Evolutionary conservation across 2,797 vertebrate species (phyloP).

Genomic region (Sebastes jordani): DNA sequence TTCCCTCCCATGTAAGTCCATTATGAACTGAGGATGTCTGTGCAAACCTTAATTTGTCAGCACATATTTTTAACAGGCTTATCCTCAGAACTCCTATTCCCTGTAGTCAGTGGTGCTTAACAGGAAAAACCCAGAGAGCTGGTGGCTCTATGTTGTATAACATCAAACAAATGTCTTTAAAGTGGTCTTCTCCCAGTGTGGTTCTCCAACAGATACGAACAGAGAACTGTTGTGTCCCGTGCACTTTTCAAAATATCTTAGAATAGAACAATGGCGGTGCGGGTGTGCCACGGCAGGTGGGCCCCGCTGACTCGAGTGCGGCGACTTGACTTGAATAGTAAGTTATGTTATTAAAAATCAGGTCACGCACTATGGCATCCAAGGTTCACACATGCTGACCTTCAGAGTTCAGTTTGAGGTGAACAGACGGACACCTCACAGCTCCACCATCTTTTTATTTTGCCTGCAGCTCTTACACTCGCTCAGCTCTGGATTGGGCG

Average conservation of each 20-base stretch:
- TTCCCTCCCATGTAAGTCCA: not conserved
- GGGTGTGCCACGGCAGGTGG: constrained; percentile 21
- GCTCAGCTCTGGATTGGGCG: constrained; percentile 30
- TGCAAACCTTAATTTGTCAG: constrained; percentile 29
- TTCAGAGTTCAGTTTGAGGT: constrained; percentile 9
- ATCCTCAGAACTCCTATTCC: constrained; percentile 17
- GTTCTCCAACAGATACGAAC: constrained; percentile 28
- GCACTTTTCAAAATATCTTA: constrained; percentile 21
- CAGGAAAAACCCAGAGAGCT: constrained; percentile 4
- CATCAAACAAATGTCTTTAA: constrained; percentile 51
- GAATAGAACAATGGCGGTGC: constrained; percentile 29
- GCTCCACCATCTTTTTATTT: not conserved
- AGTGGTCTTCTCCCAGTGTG: constrained; percentile 20
- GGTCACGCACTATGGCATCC: not conserved
- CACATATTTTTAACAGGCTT: constrained; percentile 15
- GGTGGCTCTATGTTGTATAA: constrained; percentile 10
- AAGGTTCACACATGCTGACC: not conserved
- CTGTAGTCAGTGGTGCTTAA: constrained; percentile 10
- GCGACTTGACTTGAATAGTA: not conserved
- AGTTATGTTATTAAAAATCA: not conserved
- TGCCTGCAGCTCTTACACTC: constrained; percentile 3
- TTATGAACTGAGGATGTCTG: not conserved
- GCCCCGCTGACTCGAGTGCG: not conserved
- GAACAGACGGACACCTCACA: not conserved
- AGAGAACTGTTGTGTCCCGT: constrained; percentile 18